A percentile compares a stretch with the other conserved stretches of the same genome.
Evolutionary conservation across 2,113 vertebrate genomes (phyloP).

Genomic region (Colaptes auratus): DNA sequence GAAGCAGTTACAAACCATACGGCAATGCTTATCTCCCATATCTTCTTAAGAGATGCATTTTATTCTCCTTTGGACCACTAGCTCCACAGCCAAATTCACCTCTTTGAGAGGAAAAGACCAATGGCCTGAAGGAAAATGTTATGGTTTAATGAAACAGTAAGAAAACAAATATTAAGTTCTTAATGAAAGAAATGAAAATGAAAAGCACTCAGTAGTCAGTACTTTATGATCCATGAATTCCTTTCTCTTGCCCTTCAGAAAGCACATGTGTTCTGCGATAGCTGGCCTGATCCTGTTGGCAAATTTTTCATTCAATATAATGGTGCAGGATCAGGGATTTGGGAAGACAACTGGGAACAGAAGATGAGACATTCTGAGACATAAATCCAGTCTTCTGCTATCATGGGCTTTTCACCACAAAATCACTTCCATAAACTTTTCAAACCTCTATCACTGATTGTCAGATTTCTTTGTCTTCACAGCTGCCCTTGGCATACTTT

Average conservation of each 20-base stretch:
- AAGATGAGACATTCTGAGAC: neutral
- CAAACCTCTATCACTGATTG: neutral
- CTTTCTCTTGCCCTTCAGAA: conserved; percentile 27
- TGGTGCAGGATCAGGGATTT: neutral
- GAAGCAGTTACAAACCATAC: neutral
- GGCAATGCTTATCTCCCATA: neutral
- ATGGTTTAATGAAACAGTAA: conserved; percentile 27
- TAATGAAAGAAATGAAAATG: conserved; percentile 36
- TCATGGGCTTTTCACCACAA: neutral
- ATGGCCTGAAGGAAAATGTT: neutral
- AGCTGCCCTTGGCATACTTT: neutral
- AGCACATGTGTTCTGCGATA: neutral
- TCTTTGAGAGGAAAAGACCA: neutral
- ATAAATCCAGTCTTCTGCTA: neutral
- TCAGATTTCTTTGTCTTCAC: neutral
- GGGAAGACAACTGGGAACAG: neutral
- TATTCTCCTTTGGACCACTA: neutral
- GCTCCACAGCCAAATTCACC: neutral
- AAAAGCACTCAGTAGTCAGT: neutral
- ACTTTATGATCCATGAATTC: conserved; percentile 7
- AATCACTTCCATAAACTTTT: neutral
- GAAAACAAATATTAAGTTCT: neutral
- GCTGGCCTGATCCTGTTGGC: neutral
- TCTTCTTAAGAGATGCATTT: neutral
- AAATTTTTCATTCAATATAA: neutral